Evolutionary conservation across 2,888 invertebrate species (phyloP).

Genomic region (Pocota personata): DNA sequence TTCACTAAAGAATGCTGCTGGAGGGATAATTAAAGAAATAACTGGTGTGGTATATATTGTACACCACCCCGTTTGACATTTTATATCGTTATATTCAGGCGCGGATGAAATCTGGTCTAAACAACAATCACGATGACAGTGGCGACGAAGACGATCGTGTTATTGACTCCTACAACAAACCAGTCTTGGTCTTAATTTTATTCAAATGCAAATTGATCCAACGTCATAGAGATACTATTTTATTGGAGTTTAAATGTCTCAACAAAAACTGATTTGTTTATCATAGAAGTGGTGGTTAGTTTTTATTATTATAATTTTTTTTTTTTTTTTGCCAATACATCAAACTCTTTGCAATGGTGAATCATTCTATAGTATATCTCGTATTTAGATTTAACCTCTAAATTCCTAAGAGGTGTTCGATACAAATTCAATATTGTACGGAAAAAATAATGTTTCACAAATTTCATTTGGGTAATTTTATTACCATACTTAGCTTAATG

Average conservation of each 20-base stretch:
- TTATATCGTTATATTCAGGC: slow-evolving; percentile 9
- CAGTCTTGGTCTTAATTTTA: slow-evolving; percentile 19
- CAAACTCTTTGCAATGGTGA: not conserved
- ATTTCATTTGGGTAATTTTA: not conserved
- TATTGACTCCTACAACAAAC: slow-evolving; percentile 60
- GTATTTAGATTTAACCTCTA: not conserved
- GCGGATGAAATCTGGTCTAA: slow-evolving; percentile 37
- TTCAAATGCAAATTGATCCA: slow-evolving; percentile 53
- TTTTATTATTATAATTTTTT: not conserved
- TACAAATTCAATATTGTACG: not conserved
- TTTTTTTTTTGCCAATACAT: not conserved
- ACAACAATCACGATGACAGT: slow-evolving; percentile 25
- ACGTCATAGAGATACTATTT: slow-evolving; percentile 30
- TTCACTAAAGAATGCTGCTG: slow-evolving; percentile 18
- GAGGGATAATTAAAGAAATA: slow-evolving; percentile 12
- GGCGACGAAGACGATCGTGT: slow-evolving; percentile 47
- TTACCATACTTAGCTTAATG: not conserved
- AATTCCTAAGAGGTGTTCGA: not conserved
- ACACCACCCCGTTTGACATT: slow-evolving; percentile 41
- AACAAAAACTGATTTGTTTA: not conserved
- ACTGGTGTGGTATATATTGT: slow-evolving; percentile 17
- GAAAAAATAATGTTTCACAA: not conserved
- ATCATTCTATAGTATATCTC: not conserved
- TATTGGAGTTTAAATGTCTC: slow-evolving; percentile 9
- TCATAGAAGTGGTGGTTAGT: not conserved